Conservation (phyloP, 2,888 invertebrate species). For the Prosopocoilus inquinatus region DNA sequence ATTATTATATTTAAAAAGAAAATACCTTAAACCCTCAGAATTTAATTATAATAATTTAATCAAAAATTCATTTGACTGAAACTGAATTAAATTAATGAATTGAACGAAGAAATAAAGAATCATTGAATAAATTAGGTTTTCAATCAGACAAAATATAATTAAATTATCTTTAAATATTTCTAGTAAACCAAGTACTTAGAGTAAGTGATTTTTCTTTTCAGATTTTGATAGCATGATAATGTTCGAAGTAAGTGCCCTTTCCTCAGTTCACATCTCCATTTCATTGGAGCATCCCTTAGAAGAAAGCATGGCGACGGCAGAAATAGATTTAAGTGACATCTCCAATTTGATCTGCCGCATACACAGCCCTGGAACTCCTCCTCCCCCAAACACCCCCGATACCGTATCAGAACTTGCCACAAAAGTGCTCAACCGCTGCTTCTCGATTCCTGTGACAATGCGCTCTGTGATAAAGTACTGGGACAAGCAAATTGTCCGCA, state of each 20-base stretch:
- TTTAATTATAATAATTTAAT: too few species aligned
- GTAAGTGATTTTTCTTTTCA: conserved; percentile 37
- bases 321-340: conserved; percentile 80
- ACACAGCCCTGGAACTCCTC: conserved; percentile 58
- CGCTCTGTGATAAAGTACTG: conserved; percentile 82
- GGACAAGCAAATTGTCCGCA: conserved; percentile 67
- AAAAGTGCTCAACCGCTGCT: conserved; percentile 78
- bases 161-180: too few species aligned
- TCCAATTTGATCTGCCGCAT: conserved; percentile 77
- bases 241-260: conserved; percentile 88
- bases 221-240: conserved; percentile 78
- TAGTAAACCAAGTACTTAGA: too few species aligned
- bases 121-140: too few species aligned
- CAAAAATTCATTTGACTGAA: background rate
- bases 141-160: too few species aligned
- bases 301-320: conserved; percentile 90
- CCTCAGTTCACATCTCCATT: conserved; percentile 85
- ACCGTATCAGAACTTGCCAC: conserved; percentile 57
- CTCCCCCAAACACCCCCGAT: conserved; percentile 45
- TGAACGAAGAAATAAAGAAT: too few species aligned
- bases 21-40: too few species aligned
- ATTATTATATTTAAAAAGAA: background rate
- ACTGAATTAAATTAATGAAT: background rate
- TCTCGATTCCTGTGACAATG: conserved; percentile 91
- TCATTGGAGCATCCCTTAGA: conserved; percentile 90